Evolutionary conservation across 2,888 invertebrate species (phyloP), one percentile per base, ranked within the genome.

Genomic region (Abrostola tripartita): DNA sequence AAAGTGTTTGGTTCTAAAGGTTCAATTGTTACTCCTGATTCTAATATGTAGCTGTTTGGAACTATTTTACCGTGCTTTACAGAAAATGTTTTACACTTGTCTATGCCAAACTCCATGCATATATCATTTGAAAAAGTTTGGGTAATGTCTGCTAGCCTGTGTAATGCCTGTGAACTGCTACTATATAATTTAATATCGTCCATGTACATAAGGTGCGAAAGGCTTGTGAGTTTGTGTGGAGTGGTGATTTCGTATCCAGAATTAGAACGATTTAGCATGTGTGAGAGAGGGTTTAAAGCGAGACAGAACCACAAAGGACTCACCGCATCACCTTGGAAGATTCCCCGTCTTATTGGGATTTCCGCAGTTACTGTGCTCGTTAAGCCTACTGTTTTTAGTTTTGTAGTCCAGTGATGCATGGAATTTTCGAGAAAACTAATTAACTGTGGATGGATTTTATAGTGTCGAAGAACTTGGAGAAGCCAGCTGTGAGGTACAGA

Each of bases 401-500:
- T 37, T 6, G 37, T 37, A 7, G 37, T 6, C 37, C 37, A 37
- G 37, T 37, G 37, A 5, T 37, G 37, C 37, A 37, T 37, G 7
- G 37, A 37, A 5, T 7, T 37, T 7, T 37, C 37, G 7, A 37
- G 37, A 37, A 37, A 37, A 5, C 7, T 5, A 6, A 37, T 37
- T 37, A 37, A 7, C 7, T 37, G 37, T 5, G 37, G 37, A 37
- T 37, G 37, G 37, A 37, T 7, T 37, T 37, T 37, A 7, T 37
- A 37, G 6, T 37, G 37, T 37, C 7, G 37, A 7, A 37, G 37
- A 37, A 37, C 7, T 37, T 61, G 35, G 11, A 58, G 41, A 6
- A 69, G 37, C 69, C 68, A 68, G 10, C 54, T 50, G 52, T 70
- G 69, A n/a, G 69, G 69, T 8, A 52, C 60, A 47, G 53, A 60